phyloP scores from a whole-genome alignment of 2,113 vertebrate species.

The Xyrauchen texanus region DNA sequence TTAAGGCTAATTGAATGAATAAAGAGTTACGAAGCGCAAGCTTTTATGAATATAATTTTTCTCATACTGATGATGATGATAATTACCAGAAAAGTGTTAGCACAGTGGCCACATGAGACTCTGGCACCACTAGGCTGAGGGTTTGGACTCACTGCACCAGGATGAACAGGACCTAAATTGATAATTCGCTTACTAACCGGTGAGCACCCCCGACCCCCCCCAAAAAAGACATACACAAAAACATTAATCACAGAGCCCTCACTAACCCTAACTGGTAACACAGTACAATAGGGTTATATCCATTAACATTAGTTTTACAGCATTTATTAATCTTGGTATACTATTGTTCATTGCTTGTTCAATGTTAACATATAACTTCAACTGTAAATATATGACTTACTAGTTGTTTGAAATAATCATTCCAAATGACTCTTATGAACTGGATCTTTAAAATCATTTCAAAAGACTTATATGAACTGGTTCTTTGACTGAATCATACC shows the following conservation, averaged over 20 bases:
- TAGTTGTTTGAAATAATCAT: too few species aligned
- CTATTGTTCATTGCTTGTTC: too few species aligned
- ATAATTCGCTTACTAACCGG: constrained; percentile 70
- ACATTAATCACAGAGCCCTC: background rate
- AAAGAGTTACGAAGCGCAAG: background rate
- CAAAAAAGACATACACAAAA: background rate
- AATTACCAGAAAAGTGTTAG: constrained; percentile 70
- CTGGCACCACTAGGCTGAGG: constrained; percentile 66
- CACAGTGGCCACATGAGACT: constrained; percentile 73
- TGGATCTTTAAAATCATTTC: too few species aligned
- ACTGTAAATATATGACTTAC: too few species aligned
- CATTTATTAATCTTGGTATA: too few species aligned
- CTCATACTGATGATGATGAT: background rate
- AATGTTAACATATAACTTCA: too few species aligned
- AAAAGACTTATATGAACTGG: too few species aligned
- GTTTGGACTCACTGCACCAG: constrained; percentile 62
- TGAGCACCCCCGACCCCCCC: background rate
- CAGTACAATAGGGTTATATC: too few species aligned
- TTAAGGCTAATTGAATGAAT: background rate
- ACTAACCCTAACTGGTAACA: too few species aligned
- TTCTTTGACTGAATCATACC: too few species aligned
- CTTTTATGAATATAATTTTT: background rate
- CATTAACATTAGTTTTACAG: too few species aligned
- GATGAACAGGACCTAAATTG: constrained; percentile 70
- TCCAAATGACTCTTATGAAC: too few species aligned